Conservation (phyloP, 2,888 invertebrate genomes). For the Escarpia spicata region DNA sequence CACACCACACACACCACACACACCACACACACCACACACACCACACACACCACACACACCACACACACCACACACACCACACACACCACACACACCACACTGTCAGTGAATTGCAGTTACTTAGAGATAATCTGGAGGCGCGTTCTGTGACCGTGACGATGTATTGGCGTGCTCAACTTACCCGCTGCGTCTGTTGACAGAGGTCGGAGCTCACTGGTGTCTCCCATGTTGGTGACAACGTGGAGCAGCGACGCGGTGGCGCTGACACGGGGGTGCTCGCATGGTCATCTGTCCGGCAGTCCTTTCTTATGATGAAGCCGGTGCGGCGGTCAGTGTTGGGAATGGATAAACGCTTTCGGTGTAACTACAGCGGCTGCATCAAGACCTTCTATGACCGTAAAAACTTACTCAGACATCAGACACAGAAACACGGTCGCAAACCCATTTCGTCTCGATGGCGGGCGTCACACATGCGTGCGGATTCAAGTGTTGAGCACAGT, state of each 20-base stretch:
- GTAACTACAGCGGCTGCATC: slow-evolving; percentile 3
- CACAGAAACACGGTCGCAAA: background rate
- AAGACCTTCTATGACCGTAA: slow-evolving; percentile 10
- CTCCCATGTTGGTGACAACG: background rate
- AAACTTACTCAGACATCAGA: slow-evolving; percentile 6
- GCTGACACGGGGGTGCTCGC: background rate
- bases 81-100: no score
- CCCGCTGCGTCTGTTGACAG: slow-evolving; percentile 11
- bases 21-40: no score
- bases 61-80: no score
- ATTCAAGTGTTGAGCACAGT: background rate
- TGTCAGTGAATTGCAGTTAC: no score
- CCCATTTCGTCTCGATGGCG: background rate
- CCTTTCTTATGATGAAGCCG: background rate
- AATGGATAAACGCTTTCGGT: background rate
- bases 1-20: no score
- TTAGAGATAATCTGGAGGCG: no score
- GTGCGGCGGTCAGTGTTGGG: slow-evolving; percentile 13
- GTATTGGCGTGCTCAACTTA: background rate
- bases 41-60: no score
- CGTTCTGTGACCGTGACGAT: background rate
- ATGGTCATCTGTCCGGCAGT: background rate
- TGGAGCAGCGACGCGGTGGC: background rate
- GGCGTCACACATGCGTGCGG: background rate
- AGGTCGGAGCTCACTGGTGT: background rate